Evolutionary conservation across 1,140 invertebrate species (phyloP), one percentile per base, ranked within the genome.

Genomic region (Brachionus paranguensis): DNA sequence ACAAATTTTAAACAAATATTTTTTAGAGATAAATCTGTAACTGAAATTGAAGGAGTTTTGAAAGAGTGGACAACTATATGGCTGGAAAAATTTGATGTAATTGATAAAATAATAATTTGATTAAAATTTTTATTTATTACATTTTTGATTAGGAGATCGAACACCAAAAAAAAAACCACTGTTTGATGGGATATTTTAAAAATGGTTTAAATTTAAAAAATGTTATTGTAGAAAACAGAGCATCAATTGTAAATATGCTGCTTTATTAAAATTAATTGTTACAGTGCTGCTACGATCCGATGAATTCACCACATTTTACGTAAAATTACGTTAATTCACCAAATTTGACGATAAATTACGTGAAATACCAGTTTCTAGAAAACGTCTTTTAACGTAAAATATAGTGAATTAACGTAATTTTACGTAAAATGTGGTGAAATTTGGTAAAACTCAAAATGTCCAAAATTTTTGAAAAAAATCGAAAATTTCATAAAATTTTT

Each of bases 61-160:
- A 60, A 20, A 43, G 78, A 81, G 20, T 81, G 78, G 78, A 37
- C 78, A 41, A n/a, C 33, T 5, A 55, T 81, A 17, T 81, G 78
- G 78, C 11, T 64, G 8, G 27, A 64, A 68, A 81, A 81, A 81
- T 81, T 45, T 68, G 78, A 81, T 37, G 78, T 81, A 81, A 55
- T 0, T 65, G 24, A 37, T 53, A 27, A 43, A 27, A 20, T 60
- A 79, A 29, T 17, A 60, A 79, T n/a, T 60, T 14, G 7, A 41
- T 7, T 74, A 7, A 20, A 53, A 55, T 33, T 24, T 5, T 33
- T 3, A 3, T 5, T 33, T 3, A 1, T 37, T 37, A 3, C 7
- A 7, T 6, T 37, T 37, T 37, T 37, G 4, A 33, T 37, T 33
- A 81, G 78, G 78, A 81, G 7, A 81, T 81, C 33, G 78, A 81